Conservation (phyloP, 2,888 invertebrate genomes). For the Plagiodera versicolora region DNA sequence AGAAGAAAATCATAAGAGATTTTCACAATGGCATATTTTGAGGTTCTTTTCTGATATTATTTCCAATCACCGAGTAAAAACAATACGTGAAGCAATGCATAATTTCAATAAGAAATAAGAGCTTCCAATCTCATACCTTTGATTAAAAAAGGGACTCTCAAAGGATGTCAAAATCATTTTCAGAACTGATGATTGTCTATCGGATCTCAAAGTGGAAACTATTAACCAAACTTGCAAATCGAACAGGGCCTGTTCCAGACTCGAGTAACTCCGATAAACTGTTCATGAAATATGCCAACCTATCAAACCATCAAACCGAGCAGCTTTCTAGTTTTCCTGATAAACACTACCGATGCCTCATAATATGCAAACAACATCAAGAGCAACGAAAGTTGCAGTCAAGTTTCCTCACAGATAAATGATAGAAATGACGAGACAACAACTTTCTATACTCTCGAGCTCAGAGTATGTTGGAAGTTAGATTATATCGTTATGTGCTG, state of each 20-base stretch:
- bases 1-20: too few relatives aligned
- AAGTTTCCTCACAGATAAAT: not conserved
- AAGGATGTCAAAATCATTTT: too few relatives aligned
- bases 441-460: not conserved
- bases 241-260: not conserved
- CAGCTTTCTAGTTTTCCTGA: not conserved
- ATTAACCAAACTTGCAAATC: not conserved
- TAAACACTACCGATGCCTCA: not conserved
- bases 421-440: not conserved
- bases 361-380: not conserved
- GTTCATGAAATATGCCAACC: not conserved
- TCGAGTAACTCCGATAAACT: not conserved
- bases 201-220: too few relatives aligned
- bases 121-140: too few relatives aligned
- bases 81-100: too few relatives aligned
- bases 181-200: too few relatives aligned
- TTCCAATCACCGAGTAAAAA: too few relatives aligned
- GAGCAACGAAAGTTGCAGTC: not conserved
- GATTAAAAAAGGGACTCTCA: too few relatives aligned
- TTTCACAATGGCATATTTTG: too few relatives aligned
- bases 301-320: not conserved
- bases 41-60: too few relatives aligned
- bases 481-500: constrained; percentile 17
- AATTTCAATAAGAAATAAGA: too few relatives aligned
- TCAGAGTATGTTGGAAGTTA: constrained; percentile 15